Base-by-base conservation (phyloP, 2,113 vertebrate genomes). In the Thymallus thymallus region DNA sequence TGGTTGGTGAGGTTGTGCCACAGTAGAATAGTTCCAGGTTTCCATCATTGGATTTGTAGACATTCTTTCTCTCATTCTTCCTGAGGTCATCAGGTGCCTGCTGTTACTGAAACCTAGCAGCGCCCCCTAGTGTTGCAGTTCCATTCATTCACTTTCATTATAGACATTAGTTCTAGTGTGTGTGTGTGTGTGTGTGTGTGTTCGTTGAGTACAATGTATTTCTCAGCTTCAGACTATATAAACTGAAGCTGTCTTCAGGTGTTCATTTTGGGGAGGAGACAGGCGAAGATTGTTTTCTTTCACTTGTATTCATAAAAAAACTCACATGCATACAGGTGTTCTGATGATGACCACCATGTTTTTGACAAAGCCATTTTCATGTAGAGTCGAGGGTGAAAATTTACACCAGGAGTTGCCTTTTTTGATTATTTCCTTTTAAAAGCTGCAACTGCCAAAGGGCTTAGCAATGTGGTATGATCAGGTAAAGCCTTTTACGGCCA, bases 1-100 rank as follows among this genome's bases (percentile, higher is more conserved):
- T 89, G 89, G 86, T 87, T 48, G 85, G 88, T 85, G 87, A 89
- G 77, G 89, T 82, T 72, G 80, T 82, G 84, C 74, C 78, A 80
- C 72, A 32, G 16, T 72, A 77, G 69, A 24, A 62, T 73, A 55
- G 12, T 69, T 72, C 45, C n/a, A 64, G 73, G 74, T 78, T 78
- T 79, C 75, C 6, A 45, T 73, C 75, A n/a, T n/a, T n/a, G n/a
- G n/a, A n/a, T n/a, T n/a, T n/a, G n/a, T n/a, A n/a, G 20, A 45
- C 10, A 4, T 45, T 46, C 32, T 22, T 72, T 26, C 26, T 78
- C 71, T 23, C 35, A 41, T 41, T 46, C 81, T 56, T 41, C 77
- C 72, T 58, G 85, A 75, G 88, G 83, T 88, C 85, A 84, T 77
- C 87, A 87, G 86, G 80, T 80, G 78, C 84, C 84, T 87, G 85